Base-by-base conservation (phyloP, 1,140 invertebrate genomes). In the Nasonia giraulti region DNA sequence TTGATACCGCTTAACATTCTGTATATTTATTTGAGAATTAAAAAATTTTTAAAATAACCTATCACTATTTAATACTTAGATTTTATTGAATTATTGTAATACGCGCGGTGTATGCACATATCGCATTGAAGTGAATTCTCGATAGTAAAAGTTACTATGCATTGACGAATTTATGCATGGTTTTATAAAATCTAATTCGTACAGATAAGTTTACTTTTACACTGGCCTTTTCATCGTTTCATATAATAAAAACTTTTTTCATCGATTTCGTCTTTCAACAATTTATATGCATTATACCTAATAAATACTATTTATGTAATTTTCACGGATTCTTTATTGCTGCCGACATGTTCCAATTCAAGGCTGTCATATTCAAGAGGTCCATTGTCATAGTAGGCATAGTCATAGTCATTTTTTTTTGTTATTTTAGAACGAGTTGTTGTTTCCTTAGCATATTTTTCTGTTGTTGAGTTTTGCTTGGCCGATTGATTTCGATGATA, bases 361-460 rank as follows among this genome's bases (percentile, higher is more conserved):
- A 93, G 87, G 23, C 89, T 91, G 31, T 93, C 93, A 83, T 93
- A 93, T 77, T 93, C 92, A 0, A 92, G 79, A 11, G 89, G 89
- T 47, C 91, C 91, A 71, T 92, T 93, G 50, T 93, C 92, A 82
- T 93, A 93, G 44, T 93, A 93, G 1, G 92, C 92, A 37, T 93
- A 93, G 87, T 93, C 92, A 68, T 93, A 93, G 83, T 93, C 92
- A 85, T 91, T 91, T 82, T 93, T 93, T 0, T 91, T 89, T 76
- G 91, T 92, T 47, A 88, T 37, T 17, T 89, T 85, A 33, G 83
- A 86, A 10, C 89, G 85, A 47, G 89, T 92, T 47, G 90, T 90
- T 23, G 87, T 87, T 68, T 90, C 89, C 14, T 88, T 87, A 12
- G 87, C 84, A 23, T 89, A 88, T 86, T 87, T 92, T 20, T 87